A percentile compares a stretch with the other conserved stretches of the same genome.
Evolutionary conservation across 2,113 vertebrate species (phyloP).

Genomic region (Hippocampus mohnikei): DNA sequence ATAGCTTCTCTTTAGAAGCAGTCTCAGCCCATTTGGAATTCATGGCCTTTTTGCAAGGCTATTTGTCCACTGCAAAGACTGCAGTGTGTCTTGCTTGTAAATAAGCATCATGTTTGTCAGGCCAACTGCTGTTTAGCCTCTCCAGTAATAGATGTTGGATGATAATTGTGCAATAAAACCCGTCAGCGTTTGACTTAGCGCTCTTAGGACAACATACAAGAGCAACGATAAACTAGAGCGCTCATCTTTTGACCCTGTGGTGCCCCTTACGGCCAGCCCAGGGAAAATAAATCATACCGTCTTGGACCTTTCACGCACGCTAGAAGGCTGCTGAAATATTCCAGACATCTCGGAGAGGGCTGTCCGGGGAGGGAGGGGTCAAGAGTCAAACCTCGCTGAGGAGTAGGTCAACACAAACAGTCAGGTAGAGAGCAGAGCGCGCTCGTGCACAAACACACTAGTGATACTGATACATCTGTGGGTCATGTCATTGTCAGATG

Average conservation of each 20-base stretch:
- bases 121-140: conserved; percentile 1
- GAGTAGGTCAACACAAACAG: conserved; percentile 15
- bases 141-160: not conserved
- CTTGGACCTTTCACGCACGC: conserved; percentile 10
- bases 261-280: conserved; percentile 30
- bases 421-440: not conserved
- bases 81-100: not conserved
- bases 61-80: not conserved
- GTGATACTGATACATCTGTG: not conserved
- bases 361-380: not conserved
- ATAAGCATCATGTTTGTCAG: not conserved
- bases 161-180: conserved; percentile 3
- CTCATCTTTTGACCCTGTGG: conserved; percentile 42
- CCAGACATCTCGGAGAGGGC: conserved; percentile 20
- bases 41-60: not conserved
- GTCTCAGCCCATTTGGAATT: not conserved
- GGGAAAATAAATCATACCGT: conserved; percentile 47
- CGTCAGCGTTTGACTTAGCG: not conserved
- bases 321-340: conserved; percentile 40
- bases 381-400: conserved; percentile 22
- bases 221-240: conserved; percentile 26
- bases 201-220: conserved; percentile 11
- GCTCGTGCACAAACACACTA: not conserved
- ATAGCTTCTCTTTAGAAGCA: not conserved
- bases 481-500: not conserved